Base-by-base conservation (phyloP, 2,797 vertebrate species). In the Calcarius lapponicus region DNA sequence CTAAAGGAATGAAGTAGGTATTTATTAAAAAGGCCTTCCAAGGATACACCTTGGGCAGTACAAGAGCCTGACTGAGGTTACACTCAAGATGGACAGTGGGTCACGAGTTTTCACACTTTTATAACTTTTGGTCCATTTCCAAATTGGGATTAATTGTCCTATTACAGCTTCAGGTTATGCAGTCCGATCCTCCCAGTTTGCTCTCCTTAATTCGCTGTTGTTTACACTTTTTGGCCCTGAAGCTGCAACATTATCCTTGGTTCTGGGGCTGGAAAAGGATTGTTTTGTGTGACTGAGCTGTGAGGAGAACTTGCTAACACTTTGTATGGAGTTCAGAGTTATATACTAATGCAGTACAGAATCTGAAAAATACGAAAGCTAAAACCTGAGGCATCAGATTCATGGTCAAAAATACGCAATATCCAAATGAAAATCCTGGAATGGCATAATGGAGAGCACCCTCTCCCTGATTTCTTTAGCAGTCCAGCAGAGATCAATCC, bases 321-420 rank as follows among this genome's bases (percentile, higher is more conserved):
- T 73, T 73, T 17, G 22, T 29, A 29, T 36, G 42, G 28, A 45
- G 15, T 57, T 45, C 26, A 45, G 42, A 57, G 26, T 36, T 45
- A 17, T 4, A 11, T 18, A 57, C 8, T 29, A 36, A 13, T 57
- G 42, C 70, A 57, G 32, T 36, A 29, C 10, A 45, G 15, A 34
- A 18, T 29, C 25, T 57, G 42, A 8, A 36, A 11, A 57, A 57
- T 29, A 24, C 14, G 9, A 36, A 45, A 73, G 11, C n/a, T 45
- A 17, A 28, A 73, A 45, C 19, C 17, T 29, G 22, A 24, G 26
- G 11, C 11, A 11, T 36, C 54, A 45, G 40, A 32, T 8, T 17
- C 17, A 5, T 0, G 0, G 22, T 70, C 38, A 20, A 36, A 88
- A 73, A 6, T 45, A 8, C 2, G 74, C 20, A 4, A 0, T 24